Evolutionary conservation across 2,888 invertebrate species (phyloP).

Genomic region (Archaeoteleia sp.): DNA sequence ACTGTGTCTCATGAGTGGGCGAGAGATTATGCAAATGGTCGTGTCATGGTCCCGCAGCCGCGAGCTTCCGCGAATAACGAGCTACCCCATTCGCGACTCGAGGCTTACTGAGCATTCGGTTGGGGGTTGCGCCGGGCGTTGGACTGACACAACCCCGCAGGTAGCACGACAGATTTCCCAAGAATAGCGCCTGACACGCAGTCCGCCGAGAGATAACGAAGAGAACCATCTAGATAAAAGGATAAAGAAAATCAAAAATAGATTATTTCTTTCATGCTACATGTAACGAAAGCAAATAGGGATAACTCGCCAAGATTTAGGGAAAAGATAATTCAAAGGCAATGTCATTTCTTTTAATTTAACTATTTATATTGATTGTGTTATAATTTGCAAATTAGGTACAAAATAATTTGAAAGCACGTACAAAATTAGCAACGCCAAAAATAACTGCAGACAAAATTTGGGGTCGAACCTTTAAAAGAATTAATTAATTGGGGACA

Average conservation of each 20-base stretch:
- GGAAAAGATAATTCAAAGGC: too few species aligned
- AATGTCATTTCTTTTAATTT: too few species aligned
- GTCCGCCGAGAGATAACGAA: slow-evolving; percentile 2
- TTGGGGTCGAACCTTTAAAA: too few species aligned
- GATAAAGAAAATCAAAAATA: not conserved
- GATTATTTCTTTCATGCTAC: too few species aligned
- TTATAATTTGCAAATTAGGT: too few species aligned
- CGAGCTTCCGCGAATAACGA: slow-evolving; percentile 54
- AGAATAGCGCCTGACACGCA: slow-evolving; percentile 22
- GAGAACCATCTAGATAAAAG: not conserved
- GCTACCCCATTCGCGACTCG: slow-evolving; percentile 63
- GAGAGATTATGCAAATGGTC: slow-evolving; percentile 14
- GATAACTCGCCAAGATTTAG: too few species aligned
- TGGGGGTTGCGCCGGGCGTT: slow-evolving; percentile 46
- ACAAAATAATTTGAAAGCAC: too few species aligned
- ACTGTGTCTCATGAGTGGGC: not conserved
- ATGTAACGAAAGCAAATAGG: too few species aligned
- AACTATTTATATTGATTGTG: too few species aligned
- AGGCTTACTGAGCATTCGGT: slow-evolving; percentile 61
- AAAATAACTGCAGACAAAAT: too few species aligned
- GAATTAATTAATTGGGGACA: too few species aligned
- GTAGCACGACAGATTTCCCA: slow-evolving; percentile 31
- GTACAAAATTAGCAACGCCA: too few species aligned
- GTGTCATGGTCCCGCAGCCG: slow-evolving; percentile 29
- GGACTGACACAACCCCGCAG: slow-evolving; percentile 44